These are phyloP conservation scores for Chinchilla lanigera DNA, from an alignment of 2,113 vertebrate species.

Conservation along the genomic window DNA sequence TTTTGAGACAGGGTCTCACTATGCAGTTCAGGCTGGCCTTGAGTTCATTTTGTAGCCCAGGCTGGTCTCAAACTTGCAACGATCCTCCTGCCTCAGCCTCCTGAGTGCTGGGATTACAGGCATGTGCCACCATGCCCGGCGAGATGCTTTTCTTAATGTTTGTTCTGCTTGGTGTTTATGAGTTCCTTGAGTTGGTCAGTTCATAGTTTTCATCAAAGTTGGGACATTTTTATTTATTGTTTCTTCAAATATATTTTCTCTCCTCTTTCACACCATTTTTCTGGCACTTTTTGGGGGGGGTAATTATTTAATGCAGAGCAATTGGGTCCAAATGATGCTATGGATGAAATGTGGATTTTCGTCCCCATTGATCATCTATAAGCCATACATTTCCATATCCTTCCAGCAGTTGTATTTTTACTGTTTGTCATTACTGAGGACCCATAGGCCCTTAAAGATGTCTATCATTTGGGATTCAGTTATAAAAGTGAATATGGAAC, in stretches of 20 bases:
- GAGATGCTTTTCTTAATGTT: not conserved
- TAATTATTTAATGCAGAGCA: not conserved
- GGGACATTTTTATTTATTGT: not conserved
- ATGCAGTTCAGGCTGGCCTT: no score
- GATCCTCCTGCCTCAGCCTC: no score
- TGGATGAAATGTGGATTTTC: not conserved
- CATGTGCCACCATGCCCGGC: no score
- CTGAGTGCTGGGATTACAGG: no score
- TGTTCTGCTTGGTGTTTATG: not conserved
- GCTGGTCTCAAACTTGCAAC: no score
- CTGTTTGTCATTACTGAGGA: not conserved
- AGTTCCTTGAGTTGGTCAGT: not conserved
- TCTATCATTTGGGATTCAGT: not conserved
- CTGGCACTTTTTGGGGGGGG: not conserved
- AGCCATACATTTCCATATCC: not conserved
- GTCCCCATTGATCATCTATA: not conserved
- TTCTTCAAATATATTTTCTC: conserved; percentile 3
- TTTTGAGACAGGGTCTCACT: no score
- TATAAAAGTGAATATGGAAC: not conserved
- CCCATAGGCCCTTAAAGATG: not conserved
- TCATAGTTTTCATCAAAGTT: not conserved
- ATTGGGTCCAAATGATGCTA: not conserved
- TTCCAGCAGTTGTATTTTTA: not conserved
- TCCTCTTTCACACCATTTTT: not conserved
- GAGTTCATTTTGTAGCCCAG: no score